These are phyloP conservation scores for Catharus fuscescens DNA, from an alignment of 2,113 vertebrate genomes.

Conservation along the genomic window DNA sequence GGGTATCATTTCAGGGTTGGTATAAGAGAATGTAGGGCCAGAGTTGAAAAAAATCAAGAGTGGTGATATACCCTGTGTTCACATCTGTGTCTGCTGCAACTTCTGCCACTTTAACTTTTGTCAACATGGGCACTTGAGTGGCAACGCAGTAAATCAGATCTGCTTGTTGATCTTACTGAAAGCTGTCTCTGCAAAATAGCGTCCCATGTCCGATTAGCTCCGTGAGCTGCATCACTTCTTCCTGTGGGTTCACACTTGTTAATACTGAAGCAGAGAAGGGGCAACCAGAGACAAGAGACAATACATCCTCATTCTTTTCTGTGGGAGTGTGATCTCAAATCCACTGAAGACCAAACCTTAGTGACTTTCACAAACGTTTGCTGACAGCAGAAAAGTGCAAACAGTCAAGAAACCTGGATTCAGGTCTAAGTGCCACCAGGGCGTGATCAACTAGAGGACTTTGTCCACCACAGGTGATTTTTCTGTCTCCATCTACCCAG, in stretches of 20 bases:
- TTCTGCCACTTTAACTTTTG: neutral
- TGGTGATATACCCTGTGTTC: neutral
- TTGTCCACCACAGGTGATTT: neutral
- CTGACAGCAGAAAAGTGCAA: neutral
- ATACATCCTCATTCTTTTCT: neutral
- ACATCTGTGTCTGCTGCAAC: neutral
- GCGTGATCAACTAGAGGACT: neutral
- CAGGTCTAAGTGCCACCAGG: neutral
- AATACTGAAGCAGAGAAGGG: neutral
- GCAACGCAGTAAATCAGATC: neutral
- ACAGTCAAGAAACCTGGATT: neutral
- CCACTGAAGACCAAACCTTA: neutral
- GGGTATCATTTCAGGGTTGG: neutral
- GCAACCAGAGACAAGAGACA: neutral
- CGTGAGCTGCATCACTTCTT: neutral
- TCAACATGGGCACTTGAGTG: neutral
- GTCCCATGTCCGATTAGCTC: neutral
- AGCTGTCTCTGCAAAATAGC: neutral
- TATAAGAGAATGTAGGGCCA: neutral
- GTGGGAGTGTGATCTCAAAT: neutral
- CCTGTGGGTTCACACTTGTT: neutral
- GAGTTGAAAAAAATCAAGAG: neutral
- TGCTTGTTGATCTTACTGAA: neutral
- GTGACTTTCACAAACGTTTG: neutral
- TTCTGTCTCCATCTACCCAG: neutral